phyloP scores from a whole-genome alignment of 2,797 vertebrate genomes.

The Adelosebastes latens region DNA sequence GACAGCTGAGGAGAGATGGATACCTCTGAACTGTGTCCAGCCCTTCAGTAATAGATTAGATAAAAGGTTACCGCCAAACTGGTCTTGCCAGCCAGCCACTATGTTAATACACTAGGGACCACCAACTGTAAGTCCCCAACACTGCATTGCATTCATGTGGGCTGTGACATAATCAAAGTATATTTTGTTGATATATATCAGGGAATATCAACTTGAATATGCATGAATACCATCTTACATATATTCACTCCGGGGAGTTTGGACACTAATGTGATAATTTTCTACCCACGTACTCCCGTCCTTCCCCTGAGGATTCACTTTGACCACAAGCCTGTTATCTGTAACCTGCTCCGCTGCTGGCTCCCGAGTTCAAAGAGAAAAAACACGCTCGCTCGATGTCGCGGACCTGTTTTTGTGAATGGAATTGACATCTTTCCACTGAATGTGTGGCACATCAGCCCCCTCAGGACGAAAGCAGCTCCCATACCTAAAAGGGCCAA shows the following conservation, averaged over 20 bases:
- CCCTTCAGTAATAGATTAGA: slow-evolving; percentile 28
- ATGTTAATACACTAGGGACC: slow-evolving; percentile 18
- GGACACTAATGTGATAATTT: neutral
- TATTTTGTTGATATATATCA: neutral
- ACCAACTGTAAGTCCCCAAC: slow-evolving; percentile 10
- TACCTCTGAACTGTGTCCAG: slow-evolving; percentile 62
- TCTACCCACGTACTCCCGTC: neutral
- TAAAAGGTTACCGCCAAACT: slow-evolving; percentile 67
- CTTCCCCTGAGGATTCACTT: neutral
- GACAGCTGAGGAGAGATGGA: slow-evolving; percentile 60
- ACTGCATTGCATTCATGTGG: slow-evolving; percentile 1
- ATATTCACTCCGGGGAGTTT: neutral
- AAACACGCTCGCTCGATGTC: neutral
- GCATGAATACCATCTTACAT: neutral
- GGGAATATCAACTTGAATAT: neutral
- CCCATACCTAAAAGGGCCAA: slow-evolving; percentile 33
- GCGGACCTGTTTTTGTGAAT: slow-evolving; percentile 47
- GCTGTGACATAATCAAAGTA: neutral
- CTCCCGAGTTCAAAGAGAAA: neutral
- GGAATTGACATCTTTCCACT: slow-evolving; percentile 44
- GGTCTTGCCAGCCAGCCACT: slow-evolving; percentile 35
- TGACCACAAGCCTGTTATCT: neutral
- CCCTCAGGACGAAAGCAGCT: slow-evolving; percentile 30
- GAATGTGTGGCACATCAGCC: slow-evolving; percentile 11
- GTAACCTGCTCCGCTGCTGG: neutral